phyloP scores from a whole-genome alignment of 2,797 vertebrate genomes.

The Pagetopsis macropterus region DNA sequence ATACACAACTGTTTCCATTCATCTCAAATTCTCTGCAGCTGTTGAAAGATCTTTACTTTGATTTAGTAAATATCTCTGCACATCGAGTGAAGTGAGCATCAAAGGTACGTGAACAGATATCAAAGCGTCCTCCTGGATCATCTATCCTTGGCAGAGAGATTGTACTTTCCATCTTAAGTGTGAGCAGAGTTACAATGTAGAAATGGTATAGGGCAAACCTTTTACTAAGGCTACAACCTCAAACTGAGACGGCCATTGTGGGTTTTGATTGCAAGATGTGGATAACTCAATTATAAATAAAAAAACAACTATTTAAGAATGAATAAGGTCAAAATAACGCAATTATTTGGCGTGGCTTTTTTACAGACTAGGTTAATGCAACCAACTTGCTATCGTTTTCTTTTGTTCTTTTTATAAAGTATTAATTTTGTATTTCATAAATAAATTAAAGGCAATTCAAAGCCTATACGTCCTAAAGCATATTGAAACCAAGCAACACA shows the following conservation, averaged over 20 bases:
- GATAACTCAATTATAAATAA: slow-evolving; percentile 9
- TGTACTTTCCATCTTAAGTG: slow-evolving; percentile 73
- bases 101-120: slow-evolving; percentile 76
- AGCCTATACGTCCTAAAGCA: neutral
- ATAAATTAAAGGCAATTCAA: neutral
- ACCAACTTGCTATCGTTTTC: neutral
- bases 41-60: slow-evolving; percentile 74
- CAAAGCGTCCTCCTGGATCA: slow-evolving; percentile 73
- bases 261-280: slow-evolving; percentile 58
- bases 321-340: neutral
- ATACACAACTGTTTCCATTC: slow-evolving; percentile 72
- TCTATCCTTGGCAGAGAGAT: slow-evolving; percentile 68
- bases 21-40: slow-evolving; percentile 77
- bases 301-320: neutral
- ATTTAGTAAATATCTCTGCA: slow-evolving; percentile 79
- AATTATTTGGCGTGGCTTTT: slow-evolving; percentile 9
- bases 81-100: slow-evolving; percentile 73
- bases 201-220: slow-evolving; percentile 61
- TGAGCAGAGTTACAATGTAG: slow-evolving; percentile 52
- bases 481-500: neutral
- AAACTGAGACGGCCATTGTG: slow-evolving; percentile 45
- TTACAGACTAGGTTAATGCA: slow-evolving; percentile 4
- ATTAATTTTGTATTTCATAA: neutral
- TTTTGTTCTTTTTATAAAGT: neutral
- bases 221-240: slow-evolving; percentile 50